phyloP scores from a whole-genome alignment of 2,113 vertebrate species.

The Indri indri region DNA sequence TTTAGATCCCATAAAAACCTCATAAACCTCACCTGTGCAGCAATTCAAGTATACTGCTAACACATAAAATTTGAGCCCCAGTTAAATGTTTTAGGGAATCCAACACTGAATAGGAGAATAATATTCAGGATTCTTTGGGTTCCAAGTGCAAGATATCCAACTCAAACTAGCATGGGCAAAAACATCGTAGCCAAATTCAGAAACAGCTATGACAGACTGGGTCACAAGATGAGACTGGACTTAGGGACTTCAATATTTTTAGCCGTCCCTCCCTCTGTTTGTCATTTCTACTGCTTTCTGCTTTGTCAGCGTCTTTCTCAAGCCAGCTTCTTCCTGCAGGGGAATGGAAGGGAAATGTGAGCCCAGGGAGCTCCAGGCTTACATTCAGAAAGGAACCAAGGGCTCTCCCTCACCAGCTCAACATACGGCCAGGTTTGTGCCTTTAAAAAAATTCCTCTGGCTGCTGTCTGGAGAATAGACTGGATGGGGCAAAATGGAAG shows the following conservation, averaged over 20 bases:
- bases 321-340: neutral
- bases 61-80: neutral
- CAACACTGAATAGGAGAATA: neutral
- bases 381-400: neutral
- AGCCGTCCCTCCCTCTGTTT: neutral
- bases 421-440: neutral
- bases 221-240: neutral
- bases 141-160: neutral
- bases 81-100: neutral
- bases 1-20: conserved; percentile 6
- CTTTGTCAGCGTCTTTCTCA: conserved; percentile 26
- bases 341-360: neutral
- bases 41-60: neutral
- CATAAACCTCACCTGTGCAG: neutral
- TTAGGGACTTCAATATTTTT: neutral
- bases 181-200: neutral
- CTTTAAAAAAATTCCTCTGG: neutral
- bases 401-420: neutral
- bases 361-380: neutral
- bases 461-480: neutral
- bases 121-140: neutral
- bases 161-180: neutral
- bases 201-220: neutral
- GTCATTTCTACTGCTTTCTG: neutral
- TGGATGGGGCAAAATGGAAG: neutral